Evolutionary conservation across 2,888 invertebrate species (phyloP).

Genomic region (Eupithecia subfuscata): DNA sequence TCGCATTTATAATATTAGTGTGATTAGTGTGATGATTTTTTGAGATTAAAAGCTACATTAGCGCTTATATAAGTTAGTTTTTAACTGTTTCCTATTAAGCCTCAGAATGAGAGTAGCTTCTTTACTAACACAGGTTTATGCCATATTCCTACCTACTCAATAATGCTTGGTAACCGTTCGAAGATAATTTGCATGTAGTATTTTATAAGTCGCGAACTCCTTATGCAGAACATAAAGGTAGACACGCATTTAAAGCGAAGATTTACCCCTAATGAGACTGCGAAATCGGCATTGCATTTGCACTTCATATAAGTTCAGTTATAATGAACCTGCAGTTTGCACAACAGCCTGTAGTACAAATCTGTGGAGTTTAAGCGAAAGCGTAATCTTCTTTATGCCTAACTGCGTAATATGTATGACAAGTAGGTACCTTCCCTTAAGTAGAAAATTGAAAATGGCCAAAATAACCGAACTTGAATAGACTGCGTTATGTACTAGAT

Average conservation of each 20-base stretch:
- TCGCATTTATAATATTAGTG: no score
- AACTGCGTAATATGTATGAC: not conserved
- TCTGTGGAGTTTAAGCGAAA: not conserved
- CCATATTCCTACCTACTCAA: not conserved
- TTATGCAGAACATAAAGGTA: not conserved
- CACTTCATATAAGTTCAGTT: constrained; percentile 17
- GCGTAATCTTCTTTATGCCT: not conserved
- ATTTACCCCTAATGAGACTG: constrained; percentile 29
- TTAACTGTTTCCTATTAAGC: no score
- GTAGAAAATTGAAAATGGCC: no score
- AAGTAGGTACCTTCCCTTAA: no score
- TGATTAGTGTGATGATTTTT: no score
- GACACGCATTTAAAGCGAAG: not conserved
- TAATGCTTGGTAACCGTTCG: no score
- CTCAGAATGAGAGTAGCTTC: no score
- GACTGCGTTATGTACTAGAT: no score
- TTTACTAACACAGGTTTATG: no score
- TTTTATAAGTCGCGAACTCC: not conserved
- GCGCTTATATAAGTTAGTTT: not conserved
- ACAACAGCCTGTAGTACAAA: not conserved
- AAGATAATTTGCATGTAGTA: no score
- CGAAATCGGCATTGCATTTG: constrained; percentile 20
- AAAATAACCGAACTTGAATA: no score
- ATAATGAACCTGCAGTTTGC: constrained; percentile 15
- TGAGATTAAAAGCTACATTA: no score